Base-by-base conservation (phyloP, 2,797 vertebrate species). In the Tympanoctomys barrerae region DNA sequence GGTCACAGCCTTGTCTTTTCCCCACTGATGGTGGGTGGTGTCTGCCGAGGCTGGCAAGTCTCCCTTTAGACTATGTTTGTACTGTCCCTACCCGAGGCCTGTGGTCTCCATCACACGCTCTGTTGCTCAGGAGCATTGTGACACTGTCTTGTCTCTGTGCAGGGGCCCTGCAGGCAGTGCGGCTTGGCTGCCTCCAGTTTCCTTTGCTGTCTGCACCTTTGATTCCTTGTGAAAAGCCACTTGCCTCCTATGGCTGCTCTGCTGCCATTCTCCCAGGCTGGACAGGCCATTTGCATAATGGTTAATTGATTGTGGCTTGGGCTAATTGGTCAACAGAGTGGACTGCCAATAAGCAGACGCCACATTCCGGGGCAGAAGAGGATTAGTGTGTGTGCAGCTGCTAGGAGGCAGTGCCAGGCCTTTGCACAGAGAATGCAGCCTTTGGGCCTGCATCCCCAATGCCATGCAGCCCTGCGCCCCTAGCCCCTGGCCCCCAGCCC, bases 281-380 rank as follows among this genome's bases (percentile, higher is more conserved):
- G 79, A 0, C 46, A 19, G 14, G 77, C 13, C n/a, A 8, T 94
- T 95, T 95, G 71, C 89, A 68, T 71, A 71, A 4, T 5, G 81
- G 19, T 33, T 70, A 64, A 21, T 96, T 94, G 97, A 92, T 57
- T 88, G 80, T 92, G 89, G 89, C 82, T 75, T 24, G 14, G 75
- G 94, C 90, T 92, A 85, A 24, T 94, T 94, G 93, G 91, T 96
- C 96, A 64, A 61, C 73, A 68, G 68, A 96, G 66, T 0, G 2
- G 91, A 1, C 36, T 7, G 93, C 89, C 95, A 88, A 14, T 86
- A 89, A 86, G 28, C 64, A 19, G 70, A 87, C n/a, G 4, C 88
- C 42, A 13, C 71, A 7, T 59, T 54, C 54, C 66, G 57, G 68
- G 91, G 14, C 36, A 68, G 54, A 80, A 18, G 39, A 87, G 71